Evolutionary conservation across 2,888 invertebrate species (phyloP), one percentile per base, ranked within the genome.

Genomic region (Drosophila pegasa): DNA sequence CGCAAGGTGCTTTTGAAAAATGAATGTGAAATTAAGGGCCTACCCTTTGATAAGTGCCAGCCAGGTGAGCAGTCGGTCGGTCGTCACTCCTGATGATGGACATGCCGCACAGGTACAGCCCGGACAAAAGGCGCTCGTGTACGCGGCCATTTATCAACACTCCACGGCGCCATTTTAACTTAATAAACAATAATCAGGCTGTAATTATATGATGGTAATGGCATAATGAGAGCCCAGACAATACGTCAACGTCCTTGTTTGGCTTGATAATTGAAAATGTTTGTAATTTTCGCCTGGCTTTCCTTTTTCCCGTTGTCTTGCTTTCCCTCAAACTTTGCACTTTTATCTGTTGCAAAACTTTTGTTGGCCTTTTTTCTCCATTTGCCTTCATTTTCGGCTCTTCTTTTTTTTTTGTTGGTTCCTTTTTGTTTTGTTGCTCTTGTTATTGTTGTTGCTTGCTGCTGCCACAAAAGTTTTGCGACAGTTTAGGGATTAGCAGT

Each of bases 161-260:
- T 58, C 20, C 48, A 50, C 47, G 61, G 48, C 77, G 68, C 71
- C 76, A 74, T 85, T 81, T 78, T 79, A 75, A 79, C 79, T 86
- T 85, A 81, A 85, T 84, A 87, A 85, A 84, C 81, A 84, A 86
- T 84, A 87, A 85, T 84, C 81, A 76, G 84, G 69, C 87, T 75
- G 79, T 87, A 85, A 85, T 87, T 85, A 85, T 84, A 71, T 81
- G 72, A 79, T 75, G 77, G 75, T 80, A 83, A 82, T 74, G 76
- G 74, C 71, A 83, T 79, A 84, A 83, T 75, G 75, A 70, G 72
- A 70, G 75, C 75, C 71, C 77, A 85, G 80, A 80, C 83, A 86
- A 83, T 77, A 75, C 77, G 78, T 83, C 83, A 86, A 68, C 69
- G 67, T 75, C 75, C 77, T 73, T 67, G 77, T 74, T 84, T 84